These are phyloP conservation scores for Drosophila kuntzei DNA, from an alignment of 2,888 invertebrate species.

Conservation along the genomic window DNA sequence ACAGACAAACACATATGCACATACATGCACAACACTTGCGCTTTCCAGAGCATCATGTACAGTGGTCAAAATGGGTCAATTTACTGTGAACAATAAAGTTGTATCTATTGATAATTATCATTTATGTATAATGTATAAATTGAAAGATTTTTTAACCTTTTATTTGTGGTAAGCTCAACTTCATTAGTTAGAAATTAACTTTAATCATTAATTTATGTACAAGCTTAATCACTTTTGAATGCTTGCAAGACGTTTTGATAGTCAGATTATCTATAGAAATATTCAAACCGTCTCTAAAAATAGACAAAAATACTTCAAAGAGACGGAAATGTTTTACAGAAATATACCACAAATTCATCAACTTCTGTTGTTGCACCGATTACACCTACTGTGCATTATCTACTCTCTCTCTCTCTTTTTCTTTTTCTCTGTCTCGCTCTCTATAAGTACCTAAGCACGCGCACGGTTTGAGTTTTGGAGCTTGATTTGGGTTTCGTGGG, in stretches of 20 bases:
- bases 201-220: too few species aligned
- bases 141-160: background rate
- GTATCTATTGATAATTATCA: background rate
- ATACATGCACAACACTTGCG: conserved; percentile 57
- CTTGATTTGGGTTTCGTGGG: conserved; percentile 18
- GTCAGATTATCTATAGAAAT: too few species aligned
- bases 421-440: background rate
- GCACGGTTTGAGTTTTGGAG: conserved; percentile 30
- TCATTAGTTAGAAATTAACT: background rate
- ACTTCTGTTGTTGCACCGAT: too few species aligned
- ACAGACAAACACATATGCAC: conserved; percentile 21
- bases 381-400: conserved; percentile 7
- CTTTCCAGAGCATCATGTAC: conserved; percentile 14
- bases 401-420: conserved; percentile 6
- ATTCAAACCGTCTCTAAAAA: too few species aligned
- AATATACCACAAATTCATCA: too few species aligned
- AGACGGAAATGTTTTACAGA: too few species aligned
- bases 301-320: too few species aligned
- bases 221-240: too few species aligned
- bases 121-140: background rate
- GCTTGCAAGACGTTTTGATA: too few species aligned
- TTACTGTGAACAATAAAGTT: background rate
- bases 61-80: background rate
- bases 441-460: conserved; percentile 40
- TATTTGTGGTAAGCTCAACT: background rate